Percentiles rank a stretch among this genome's conserved stretches.
phyloP scores from a whole-genome alignment of 2,113 vertebrate genomes.

The Scolopax mira region DNA sequence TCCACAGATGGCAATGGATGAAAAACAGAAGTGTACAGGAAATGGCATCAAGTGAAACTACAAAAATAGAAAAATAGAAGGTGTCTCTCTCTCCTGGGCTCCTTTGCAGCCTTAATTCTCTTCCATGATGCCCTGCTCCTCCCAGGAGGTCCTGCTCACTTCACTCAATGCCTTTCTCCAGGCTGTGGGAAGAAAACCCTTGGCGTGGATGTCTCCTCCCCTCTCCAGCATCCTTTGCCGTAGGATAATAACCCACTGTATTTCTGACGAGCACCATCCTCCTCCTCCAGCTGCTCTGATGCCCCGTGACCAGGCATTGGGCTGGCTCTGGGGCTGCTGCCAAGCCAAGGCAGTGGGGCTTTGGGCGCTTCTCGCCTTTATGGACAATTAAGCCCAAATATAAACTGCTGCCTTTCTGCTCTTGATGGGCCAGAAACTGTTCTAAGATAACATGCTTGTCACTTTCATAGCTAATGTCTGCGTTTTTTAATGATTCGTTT shows the following conservation, averaged over 20 bases:
- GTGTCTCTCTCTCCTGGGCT: neutral
- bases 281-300: neutral
- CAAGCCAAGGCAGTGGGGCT: neutral
- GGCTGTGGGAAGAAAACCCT: neutral
- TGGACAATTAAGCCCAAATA: neutral
- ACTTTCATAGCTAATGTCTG: neutral
- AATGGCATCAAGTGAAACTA: neutral
- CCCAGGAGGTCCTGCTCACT: neutral
- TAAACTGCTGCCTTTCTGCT: neutral
- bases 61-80: neutral
- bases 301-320: fast-evolving
- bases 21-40: fast-evolving
- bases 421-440: neutral
- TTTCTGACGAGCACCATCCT: neutral
- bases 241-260: fast-evolving
- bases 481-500: neutral
- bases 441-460: neutral
- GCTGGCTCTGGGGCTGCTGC: neutral
- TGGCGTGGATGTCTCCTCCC: neutral
- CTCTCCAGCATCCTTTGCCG: neutral
- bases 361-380: neutral
- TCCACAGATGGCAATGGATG: neutral
- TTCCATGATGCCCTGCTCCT: neutral
- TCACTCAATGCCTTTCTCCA: neutral
- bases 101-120: neutral